These are phyloP conservation scores for Eospalax fontanierii DNA, from an alignment of 2,797 vertebrate genomes.

Conservation along the genomic window DNA sequence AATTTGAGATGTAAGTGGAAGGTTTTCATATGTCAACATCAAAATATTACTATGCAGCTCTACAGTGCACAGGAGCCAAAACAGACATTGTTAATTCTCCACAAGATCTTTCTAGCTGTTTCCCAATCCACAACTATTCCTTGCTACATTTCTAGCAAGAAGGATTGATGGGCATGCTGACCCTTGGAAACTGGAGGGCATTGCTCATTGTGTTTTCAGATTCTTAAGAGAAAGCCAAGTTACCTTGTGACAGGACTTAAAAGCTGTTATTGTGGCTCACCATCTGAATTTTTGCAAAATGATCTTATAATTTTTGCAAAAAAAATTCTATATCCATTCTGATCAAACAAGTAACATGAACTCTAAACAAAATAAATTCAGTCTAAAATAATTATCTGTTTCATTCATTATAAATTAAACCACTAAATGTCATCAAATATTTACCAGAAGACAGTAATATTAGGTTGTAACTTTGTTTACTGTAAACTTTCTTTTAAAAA, in stretches of 20 bases:
- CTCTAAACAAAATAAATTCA: constrained; percentile 23
- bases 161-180: fast-evolving
- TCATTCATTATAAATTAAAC: not conserved
- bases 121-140: not conserved
- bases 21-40: not conserved
- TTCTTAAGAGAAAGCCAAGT: not conserved
- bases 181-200: too few species aligned
- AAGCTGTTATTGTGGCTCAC: not conserved
- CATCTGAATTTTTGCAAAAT: constrained; percentile 33
- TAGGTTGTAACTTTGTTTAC: not conserved
- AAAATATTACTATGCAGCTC: not conserved
- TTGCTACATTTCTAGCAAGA: not conserved
- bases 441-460: not conserved
- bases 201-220: not conserved
- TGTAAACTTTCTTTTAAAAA: not conserved
- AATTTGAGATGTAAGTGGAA: not conserved
- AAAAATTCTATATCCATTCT: not conserved
- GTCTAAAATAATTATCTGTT: not conserved
- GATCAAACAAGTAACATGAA: not conserved
- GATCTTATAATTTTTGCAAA: not conserved
- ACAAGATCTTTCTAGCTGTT: not conserved
- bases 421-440: not conserved
- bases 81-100: not conserved
- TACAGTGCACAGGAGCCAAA: not conserved
- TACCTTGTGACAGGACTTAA: not conserved